These are phyloP conservation scores for Amiota communis DNA, from an alignment of 2,888 invertebrate genomes.

Conservation along the genomic window DNA sequence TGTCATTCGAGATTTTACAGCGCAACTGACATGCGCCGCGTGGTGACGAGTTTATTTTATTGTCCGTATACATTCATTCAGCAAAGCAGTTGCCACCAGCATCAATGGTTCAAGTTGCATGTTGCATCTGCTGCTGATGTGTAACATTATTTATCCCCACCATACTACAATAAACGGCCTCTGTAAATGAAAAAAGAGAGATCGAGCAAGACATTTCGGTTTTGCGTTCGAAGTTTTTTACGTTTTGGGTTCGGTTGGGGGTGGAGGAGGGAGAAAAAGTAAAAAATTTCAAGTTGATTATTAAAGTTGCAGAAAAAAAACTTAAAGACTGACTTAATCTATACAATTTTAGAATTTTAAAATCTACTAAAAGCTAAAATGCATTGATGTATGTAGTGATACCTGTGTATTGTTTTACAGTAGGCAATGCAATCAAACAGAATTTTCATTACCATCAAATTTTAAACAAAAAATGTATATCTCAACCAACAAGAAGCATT, in stretches of 20 bases:
- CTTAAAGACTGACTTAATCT: neutral
- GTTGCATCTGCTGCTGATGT: conserved; percentile 36
- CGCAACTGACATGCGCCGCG: neutral
- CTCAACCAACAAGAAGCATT: neutral
- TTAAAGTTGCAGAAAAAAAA: conserved; percentile 51
- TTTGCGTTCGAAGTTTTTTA: conserved; percentile 29
- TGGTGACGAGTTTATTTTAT: neutral
- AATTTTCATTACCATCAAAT: conserved; percentile 4
- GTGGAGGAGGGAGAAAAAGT: conserved; percentile 54
- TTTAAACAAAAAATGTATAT: neutral
- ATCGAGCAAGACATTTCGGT: conserved; percentile 61
- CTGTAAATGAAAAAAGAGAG: conserved; percentile 78
- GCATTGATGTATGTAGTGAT: conserved; percentile 15
- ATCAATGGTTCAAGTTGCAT: conserved; percentile 53
- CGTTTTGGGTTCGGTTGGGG: conserved; percentile 38
- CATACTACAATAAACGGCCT: conserved; percentile 84
- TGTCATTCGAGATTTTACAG: too few relatives aligned
- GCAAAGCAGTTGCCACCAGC: neutral
- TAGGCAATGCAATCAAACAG: conserved; percentile 35
- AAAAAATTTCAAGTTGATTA: conserved; percentile 67
- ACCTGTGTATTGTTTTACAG: conserved; percentile 13
- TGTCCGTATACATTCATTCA: neutral
- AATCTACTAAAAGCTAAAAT: conserved; percentile 17
- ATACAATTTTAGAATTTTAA: neutral
- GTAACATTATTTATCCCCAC: conserved; percentile 72